Percentiles rank a stretch among this genome's conserved stretches.
phyloP scores from a whole-genome alignment of 2,113 vertebrate species.

The Myiozetetes cayanensis region DNA sequence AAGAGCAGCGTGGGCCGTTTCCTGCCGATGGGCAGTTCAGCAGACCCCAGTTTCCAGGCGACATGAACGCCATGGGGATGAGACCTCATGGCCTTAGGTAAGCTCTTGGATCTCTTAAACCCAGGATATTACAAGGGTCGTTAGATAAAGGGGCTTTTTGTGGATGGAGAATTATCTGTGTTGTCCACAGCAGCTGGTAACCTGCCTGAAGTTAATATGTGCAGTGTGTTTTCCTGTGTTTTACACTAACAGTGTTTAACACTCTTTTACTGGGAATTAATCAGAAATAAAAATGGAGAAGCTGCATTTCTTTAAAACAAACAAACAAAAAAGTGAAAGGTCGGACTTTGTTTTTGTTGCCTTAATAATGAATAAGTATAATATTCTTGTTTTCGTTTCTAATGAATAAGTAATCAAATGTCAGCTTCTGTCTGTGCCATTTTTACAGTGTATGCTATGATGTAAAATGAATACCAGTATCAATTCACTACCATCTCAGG shows the following conservation, averaged over 20 bases:
- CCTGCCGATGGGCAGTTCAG: conserved; percentile 73
- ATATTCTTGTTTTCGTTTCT: background rate
- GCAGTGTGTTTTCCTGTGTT: background rate
- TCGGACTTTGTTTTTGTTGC: background rate
- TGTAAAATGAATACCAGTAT: background rate
- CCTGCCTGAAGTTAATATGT: background rate
- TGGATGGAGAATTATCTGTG: background rate
- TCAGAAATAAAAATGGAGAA: background rate
- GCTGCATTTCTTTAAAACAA: background rate
- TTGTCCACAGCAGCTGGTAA: background rate
- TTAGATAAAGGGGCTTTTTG: background rate
- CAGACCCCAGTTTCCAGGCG: conserved; percentile 79
- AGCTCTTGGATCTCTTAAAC: background rate
- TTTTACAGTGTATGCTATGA: background rate
- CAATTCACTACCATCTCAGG: background rate
- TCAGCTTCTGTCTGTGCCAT: background rate
- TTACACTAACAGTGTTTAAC: background rate
- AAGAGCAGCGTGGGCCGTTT: conserved; percentile 82
- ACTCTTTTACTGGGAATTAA: background rate
- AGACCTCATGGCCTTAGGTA: conserved; percentile 83
- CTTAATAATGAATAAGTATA: background rate
- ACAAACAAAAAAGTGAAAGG: background rate
- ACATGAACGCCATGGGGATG: conserved; percentile 77
- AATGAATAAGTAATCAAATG: background rate
- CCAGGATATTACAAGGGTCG: background rate